phyloP scores from a whole-genome alignment of 2,113 vertebrate species.

The Dromaius novaehollandiae region DNA sequence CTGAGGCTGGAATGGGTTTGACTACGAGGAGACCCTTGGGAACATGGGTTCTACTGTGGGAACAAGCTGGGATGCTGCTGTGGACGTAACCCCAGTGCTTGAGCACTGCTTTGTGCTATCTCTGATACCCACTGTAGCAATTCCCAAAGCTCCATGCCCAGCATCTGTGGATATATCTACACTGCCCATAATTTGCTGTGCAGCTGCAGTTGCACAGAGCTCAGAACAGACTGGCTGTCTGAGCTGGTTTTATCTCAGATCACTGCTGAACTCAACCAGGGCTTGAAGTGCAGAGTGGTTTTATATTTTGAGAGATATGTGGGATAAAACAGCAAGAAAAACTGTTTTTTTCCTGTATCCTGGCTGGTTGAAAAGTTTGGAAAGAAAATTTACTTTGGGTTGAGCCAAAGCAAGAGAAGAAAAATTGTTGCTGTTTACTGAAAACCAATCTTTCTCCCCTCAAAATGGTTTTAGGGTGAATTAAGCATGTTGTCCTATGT shows the following conservation, averaged over 20 bases:
- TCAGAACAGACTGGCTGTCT: no score
- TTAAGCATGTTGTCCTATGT: not conserved
- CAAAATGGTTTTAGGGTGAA: not conserved
- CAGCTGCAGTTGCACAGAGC: no score
- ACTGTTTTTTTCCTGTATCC: not conserved
- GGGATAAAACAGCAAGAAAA: not conserved
- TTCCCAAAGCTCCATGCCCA: not conserved
- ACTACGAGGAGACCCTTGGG: no score
- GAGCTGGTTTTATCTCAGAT: no score
- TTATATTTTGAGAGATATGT: not conserved
- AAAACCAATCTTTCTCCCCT: no score
- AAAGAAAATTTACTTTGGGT: not conserved
- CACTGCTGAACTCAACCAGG: not conserved
- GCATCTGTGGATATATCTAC: no score
- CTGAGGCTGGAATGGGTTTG: not conserved
- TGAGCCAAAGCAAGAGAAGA: not conserved
- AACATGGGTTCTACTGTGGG: not conserved
- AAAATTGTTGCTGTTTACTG: not conserved
- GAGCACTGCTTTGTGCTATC: no score
- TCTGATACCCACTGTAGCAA: no score
- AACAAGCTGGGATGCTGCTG: not conserved
- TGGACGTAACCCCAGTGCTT: not conserved
- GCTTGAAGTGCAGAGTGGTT: not conserved
- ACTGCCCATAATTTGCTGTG: no score
- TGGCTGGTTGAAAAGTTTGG: no score